Evolutionary conservation across 1,140 invertebrate species (phyloP).

Genomic region (Ceratina japonica): DNA sequence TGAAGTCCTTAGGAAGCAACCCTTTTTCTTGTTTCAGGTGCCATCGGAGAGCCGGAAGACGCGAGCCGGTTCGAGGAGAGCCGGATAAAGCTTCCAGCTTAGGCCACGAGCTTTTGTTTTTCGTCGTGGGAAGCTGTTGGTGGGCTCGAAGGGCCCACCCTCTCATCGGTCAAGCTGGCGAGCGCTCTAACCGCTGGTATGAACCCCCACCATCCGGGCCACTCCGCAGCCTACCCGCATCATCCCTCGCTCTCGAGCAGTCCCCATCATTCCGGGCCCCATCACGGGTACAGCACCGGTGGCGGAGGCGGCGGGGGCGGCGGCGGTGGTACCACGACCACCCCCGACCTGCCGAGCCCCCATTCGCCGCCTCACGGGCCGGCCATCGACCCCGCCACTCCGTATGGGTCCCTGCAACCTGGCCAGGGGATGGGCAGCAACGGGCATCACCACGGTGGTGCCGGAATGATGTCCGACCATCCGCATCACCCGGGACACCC

Average conservation of each 20-base stretch:
- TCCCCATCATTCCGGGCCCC: slow-evolving; percentile 76
- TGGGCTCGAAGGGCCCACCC: slow-evolving; percentile 77
- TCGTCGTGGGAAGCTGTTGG: slow-evolving; percentile 67
- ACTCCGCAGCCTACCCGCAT: slow-evolving; percentile 76
- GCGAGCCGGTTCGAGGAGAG: slow-evolving; percentile 39
- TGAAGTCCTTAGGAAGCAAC: background rate
- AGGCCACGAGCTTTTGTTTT: slow-evolving; percentile 59
- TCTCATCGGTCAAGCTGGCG: slow-evolving; percentile 78
- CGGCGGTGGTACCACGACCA: slow-evolving; percentile 72
- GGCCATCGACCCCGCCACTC: slow-evolving; percentile 62
- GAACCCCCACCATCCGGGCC: slow-evolving; percentile 78
- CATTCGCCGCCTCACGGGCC: slow-evolving; percentile 70
- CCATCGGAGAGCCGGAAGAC: slow-evolving; percentile 65
- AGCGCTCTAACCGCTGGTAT: slow-evolving; percentile 79
- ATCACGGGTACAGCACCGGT: slow-evolving; percentile 73
- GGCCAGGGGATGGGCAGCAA: slow-evolving; percentile 74
- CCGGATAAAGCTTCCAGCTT: slow-evolving; percentile 46
- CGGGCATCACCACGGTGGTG: slow-evolving; percentile 73
- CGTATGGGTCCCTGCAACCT: slow-evolving; percentile 69
- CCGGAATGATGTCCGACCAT: slow-evolving; percentile 74
- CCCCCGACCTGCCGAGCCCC: slow-evolving; percentile 74
- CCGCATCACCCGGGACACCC: slow-evolving; percentile 74
- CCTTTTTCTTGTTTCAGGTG: slow-evolving; percentile 68
- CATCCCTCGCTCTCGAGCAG: slow-evolving; percentile 78
- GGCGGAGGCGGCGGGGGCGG: slow-evolving; percentile 67